Base-by-base conservation (phyloP, 2,113 vertebrate genomes). In the Festucalex cinctus region DNA sequence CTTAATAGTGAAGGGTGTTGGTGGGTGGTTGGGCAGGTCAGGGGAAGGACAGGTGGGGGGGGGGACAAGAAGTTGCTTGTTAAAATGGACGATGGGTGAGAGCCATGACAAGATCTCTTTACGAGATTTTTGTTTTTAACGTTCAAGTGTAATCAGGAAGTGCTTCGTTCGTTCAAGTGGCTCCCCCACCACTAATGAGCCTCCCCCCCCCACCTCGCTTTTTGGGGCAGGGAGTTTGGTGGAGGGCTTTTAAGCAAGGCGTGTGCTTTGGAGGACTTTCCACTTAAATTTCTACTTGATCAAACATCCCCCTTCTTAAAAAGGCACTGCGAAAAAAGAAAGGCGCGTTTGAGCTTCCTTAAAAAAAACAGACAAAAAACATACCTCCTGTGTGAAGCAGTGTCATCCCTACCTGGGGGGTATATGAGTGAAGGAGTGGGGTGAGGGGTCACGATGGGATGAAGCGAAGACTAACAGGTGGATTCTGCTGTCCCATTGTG, bases 111-210 rank as follows among this genome's bases (percentile, higher is more conserved):
- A 90, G 76, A 88, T 84, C 79, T 87, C 59, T 58, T 63, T 66
- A 69, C 61, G 39, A 36, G 48, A 69, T 75, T 75, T 24, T 65
- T 71, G 49, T 70, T 53, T 68, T 74, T 64, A 80, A 76, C 73
- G 65, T 88, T 96, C 94, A 96, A 95, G 95, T 95, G 93, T 88
- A 90, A 92, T 91, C 94, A 94, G 94, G 93, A 95, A 94, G 90
- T 89, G 88, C 86, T 93, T 90, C 76, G 78, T 87, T 54, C n/a
- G 66, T 76, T 76, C 53, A 72, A 71, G 81, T 74, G 82, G 75
- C 71, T 71, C 51, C 78, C 74, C 74, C 9, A 19, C 54, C 54
- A 32, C 54, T 17, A 57, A 32, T 14, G 26, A 57, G 54, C 32
- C 54, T 26, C 26, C 53, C 24, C 41, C 41, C 43, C 14, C 13